These are phyloP conservation scores for Sminthurinus aureus DNA, from an alignment of 2,888 invertebrate species.

Conservation along the genomic window DNA sequence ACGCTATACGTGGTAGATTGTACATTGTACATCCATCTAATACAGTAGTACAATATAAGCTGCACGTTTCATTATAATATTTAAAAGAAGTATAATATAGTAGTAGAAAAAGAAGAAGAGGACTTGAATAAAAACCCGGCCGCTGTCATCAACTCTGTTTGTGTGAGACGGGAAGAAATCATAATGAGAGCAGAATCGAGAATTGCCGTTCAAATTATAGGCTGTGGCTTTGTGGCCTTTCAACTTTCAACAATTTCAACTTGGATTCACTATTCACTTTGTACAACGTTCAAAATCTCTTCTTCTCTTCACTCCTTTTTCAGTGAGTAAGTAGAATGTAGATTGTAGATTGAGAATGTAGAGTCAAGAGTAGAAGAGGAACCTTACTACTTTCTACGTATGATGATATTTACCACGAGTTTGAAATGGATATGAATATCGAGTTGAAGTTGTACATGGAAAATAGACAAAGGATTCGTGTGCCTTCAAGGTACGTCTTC, in stretches of 20 bases:
- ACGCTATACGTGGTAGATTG: too few relatives aligned
- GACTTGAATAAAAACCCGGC: neutral
- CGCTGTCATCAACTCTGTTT: neutral
- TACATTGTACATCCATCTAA: neutral
- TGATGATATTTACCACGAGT: neutral
- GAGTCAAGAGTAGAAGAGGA: too few relatives aligned
- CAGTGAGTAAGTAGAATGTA: too few relatives aligned
- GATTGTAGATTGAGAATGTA: too few relatives aligned
- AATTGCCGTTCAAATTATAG: conserved; percentile 35
- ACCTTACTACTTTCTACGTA: neutral
- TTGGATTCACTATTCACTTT: neutral
- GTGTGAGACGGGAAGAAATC: neutral
- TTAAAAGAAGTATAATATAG: neutral
- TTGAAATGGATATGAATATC: neutral
- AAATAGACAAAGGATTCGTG: conserved; percentile 14
- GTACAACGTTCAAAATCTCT: neutral
- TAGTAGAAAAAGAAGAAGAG: neutral
- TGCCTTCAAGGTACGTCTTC: conserved; percentile 30
- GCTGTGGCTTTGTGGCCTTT: neutral
- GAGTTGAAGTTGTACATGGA: too few relatives aligned
- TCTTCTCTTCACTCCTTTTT: too few relatives aligned
- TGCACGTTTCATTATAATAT: neutral
- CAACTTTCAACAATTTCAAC: neutral
- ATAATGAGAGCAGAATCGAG: conserved; percentile 1
- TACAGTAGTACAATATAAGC: neutral